Base-by-base conservation (phyloP, 2,888 invertebrate genomes). In the Callosobruchus maculatus region DNA sequence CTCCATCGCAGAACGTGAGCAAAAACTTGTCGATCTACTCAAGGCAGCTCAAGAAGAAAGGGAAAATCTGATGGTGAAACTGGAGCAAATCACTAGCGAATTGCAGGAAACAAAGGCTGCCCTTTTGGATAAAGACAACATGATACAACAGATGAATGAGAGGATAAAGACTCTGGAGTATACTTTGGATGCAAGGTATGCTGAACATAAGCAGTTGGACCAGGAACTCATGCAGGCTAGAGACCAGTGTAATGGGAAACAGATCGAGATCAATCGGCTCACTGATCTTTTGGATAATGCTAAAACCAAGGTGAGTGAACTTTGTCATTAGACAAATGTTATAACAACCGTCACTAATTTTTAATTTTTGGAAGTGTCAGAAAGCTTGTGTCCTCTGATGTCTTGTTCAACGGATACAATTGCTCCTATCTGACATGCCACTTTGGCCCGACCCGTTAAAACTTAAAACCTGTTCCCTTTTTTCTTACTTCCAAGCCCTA, bases 21-120 rank as follows among this genome's bases (percentile, higher is more conserved):
- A 94, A 81, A 95, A 96, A 85, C 88, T 97, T 69, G 90, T 96
- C 30, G 95, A 95, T 82, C 89, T 97, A 72, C 89, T 97, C 9
- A 96, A 96, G 89, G 90, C 92, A 77, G 93, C 94, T 0, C 95
- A 95, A 86, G 94, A 94, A 79, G 95, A 96, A 83, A 90, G 94
- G 18, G 94, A 95, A 79, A 88, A 90, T 21, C 87, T 95, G 72
- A 83, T 94, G 70, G 87, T 90, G 70, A 95, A 95, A 82, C 93
- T 95, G 7, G 94, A 94, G 82, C 95, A 96, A 82, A 85, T 96
- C 7, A 92, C 91, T 77, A 89, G 91, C 0, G 94, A 95, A 77
- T 83, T 95, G 21, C 91, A 91, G 67, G 92, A 91, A 79, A 84
- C 91, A 9, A 91, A 93, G 72, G 30, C 77, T 20, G 79, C 76